Evolutionary conservation across 1,140 invertebrate species (phyloP).

Genomic region (Hylaeus anthracinus): DNA sequence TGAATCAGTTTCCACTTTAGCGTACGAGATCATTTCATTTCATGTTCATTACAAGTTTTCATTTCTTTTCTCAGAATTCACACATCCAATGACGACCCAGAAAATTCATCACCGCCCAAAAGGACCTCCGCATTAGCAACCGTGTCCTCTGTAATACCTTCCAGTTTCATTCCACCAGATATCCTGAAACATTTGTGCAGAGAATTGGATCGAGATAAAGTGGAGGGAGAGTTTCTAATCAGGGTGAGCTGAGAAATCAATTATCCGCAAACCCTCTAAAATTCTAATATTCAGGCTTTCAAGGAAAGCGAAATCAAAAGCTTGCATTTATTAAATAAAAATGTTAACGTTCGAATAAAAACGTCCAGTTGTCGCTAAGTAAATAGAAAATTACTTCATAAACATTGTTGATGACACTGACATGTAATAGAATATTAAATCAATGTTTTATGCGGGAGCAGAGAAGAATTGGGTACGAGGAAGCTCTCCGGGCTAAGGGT

Average conservation of each 20-base stretch:
- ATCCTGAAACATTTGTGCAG: slow-evolving; percentile 85
- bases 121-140: slow-evolving; percentile 49
- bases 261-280: not conserved
- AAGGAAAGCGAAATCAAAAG: too few species aligned
- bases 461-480: slow-evolving; percentile 84
- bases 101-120: slow-evolving; percentile 48
- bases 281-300: too few species aligned
- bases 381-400: not conserved
- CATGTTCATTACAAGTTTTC: not conserved
- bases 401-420: not conserved
- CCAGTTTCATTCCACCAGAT: slow-evolving; percentile 83
- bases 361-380: not conserved
- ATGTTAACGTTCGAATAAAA: too few species aligned
- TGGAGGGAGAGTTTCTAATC: slow-evolving; percentile 86
- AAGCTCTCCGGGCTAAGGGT: slow-evolving; percentile 82
- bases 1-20: not conserved
- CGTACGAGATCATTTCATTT: not conserved
- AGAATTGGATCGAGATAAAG: slow-evolving; percentile 84
- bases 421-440: slow-evolving; percentile 1
- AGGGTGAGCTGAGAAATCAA: slow-evolving; percentile 79
- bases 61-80: slow-evolving; percentile 38
- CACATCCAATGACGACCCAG: slow-evolving; percentile 19
- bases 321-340: too few species aligned
- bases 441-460: slow-evolving; percentile 54
- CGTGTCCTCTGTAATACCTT: slow-evolving; percentile 42